Percentiles rank a stretch among this genome's conserved stretches.
Conservation (phyloP, 2,797 vertebrate species). For the Mus spretus region DNA sequence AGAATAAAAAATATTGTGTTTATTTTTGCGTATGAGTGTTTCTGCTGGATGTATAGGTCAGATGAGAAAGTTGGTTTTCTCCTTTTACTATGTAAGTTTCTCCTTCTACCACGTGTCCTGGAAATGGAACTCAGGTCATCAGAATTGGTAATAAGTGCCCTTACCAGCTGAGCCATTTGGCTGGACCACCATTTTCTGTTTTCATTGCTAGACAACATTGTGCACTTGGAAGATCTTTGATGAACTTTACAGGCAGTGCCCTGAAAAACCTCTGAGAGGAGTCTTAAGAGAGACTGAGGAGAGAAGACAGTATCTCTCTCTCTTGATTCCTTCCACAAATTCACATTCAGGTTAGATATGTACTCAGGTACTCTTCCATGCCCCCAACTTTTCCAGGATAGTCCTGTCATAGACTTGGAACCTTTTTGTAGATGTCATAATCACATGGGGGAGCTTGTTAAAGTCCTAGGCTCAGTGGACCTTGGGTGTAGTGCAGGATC, state of each 20-base stretch:
- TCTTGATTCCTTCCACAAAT: background rate
- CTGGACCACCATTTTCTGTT: background rate
- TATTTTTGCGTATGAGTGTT: background rate
- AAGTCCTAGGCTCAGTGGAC: background rate
- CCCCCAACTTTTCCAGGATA: background rate
- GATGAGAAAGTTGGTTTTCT: background rate
- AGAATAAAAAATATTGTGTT: background rate
- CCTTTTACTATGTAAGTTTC: background rate
- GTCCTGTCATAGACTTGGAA: background rate
- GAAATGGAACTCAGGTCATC: background rate
- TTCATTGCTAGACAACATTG: background rate
- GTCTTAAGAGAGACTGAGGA: background rate
- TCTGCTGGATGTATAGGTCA: background rate
- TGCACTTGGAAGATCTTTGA: background rate
- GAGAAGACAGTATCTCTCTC: background rate
- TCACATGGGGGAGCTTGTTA: background rate
- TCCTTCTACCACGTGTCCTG: background rate
- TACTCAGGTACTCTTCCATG: background rate
- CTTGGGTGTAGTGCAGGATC: background rate
- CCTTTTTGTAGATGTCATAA: background rate
- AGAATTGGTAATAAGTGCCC: background rate
- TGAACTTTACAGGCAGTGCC: background rate
- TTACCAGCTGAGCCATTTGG: background rate
- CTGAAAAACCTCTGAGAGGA: background rate
- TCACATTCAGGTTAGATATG: background rate